Percentiles rank a stretch among this genome's conserved stretches.
Conservation (phyloP, 53 echinoderm and acorn worm genomes). For the Arbacia lixula region DNA sequence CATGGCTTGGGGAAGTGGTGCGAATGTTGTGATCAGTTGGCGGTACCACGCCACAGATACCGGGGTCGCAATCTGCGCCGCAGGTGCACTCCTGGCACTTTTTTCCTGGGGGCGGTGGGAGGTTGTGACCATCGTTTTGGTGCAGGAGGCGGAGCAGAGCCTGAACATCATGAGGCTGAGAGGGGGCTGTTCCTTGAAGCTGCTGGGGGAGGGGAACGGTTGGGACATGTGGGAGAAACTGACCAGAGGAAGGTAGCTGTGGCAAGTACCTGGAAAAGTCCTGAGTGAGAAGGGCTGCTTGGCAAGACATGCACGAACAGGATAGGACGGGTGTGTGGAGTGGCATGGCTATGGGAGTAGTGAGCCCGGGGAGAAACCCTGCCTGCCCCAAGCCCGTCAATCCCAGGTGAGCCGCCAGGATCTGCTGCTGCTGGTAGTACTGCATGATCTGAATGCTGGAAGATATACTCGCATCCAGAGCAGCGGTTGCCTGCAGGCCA, state of each 20-base stretch:
- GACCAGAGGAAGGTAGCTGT: background rate
- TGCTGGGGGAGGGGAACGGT: slow-evolving; percentile 27
- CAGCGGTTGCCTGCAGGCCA: slow-evolving; percentile 33
- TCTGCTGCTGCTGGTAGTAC: slow-evolving; percentile 46
- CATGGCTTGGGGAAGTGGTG: too few species aligned
- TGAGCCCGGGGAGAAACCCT: slow-evolving; percentile 5
- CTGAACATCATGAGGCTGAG: slow-evolving; percentile 48
- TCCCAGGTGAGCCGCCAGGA: slow-evolving; percentile 28
- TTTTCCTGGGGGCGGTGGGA: background rate
- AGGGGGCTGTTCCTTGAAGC: background rate
- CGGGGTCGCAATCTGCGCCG: slow-evolving; percentile 13
- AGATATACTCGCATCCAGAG: slow-evolving; percentile 35
- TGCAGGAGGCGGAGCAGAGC: slow-evolving; percentile 71
- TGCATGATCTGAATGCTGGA: slow-evolving; percentile 47
- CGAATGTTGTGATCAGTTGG: background rate
- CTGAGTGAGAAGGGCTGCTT: slow-evolving; percentile 25
- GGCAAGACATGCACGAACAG: slow-evolving; percentile 45
- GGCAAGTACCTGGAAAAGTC: slow-evolving; percentile 22
- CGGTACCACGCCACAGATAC: background rate
- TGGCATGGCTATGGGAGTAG: slow-evolving; percentile 1
- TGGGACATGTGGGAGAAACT: background rate
- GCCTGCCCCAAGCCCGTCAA: slow-evolving; percentile 28
- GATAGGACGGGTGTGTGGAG: slow-evolving; percentile 28
- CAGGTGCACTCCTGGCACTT: slow-evolving; percentile 24
- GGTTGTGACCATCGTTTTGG: slow-evolving; percentile 45